Base-by-base conservation (phyloP, 2,113 vertebrate species). In the Podiceps cristatus region DNA sequence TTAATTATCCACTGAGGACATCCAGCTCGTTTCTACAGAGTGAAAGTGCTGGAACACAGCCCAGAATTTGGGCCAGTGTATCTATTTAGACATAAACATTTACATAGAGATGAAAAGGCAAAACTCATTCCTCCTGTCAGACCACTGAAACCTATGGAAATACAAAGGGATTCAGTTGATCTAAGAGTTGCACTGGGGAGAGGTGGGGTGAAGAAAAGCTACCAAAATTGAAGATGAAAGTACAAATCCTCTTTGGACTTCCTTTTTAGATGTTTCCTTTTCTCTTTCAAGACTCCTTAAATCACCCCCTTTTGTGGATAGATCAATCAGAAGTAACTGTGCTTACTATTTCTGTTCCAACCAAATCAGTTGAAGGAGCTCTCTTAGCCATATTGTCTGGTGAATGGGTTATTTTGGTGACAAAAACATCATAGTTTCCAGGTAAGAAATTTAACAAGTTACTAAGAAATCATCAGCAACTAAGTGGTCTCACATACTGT, bases 11-110 rank as follows among this genome's bases (percentile, higher is more conserved):
- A 42, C 35, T 49, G 37, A 31, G 50, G 45, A 58, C 25, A 80
- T 82, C 40, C 16, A 37, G 64, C 59, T 90, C 1, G 0, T 76
- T 96, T 59, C 67, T 86, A 59, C 25, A 60, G 67, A 90, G 71
- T 40, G 47, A 77, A 80, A 28, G 44, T 1, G 2, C 87, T 95
- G 91, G 94, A 95, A 75, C 31, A 63, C 35, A 83, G 93, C 89
- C 90, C 92, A 94, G 89, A 89, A 56, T 87, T 76, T 56, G 67
- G 73, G 88, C 89, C 82, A 95, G 47, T 89, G 33, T 94, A 71
- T 96, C 96, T 96, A 95, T 94, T 91, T 96, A 83, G 88, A 79
- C 33, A 66, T 94, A 96, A 98, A 96, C 58, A 88, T 97, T 97
- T 97, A 95, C 78, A 84, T 5, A 73, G 88, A 96, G 82, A 96